Percentiles rank a stretch among this genome's conserved stretches.
These are phyloP conservation scores for Chrysina gloriosa DNA, from an alignment of 2,888 invertebrate species.

Conservation along the genomic window DNA sequence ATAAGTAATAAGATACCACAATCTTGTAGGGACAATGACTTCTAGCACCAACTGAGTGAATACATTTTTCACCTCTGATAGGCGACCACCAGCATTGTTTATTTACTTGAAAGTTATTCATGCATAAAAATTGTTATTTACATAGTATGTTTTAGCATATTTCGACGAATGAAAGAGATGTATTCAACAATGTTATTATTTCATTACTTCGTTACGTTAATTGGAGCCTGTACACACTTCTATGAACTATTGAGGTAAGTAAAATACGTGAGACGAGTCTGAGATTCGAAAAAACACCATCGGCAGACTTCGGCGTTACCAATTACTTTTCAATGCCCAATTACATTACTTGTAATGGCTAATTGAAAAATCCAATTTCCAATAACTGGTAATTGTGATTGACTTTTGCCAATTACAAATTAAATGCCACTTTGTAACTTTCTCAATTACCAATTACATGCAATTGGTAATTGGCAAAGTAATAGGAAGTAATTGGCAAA, in stretches of 20 bases:
- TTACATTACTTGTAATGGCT: not conserved
- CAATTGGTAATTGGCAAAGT: too few relatives aligned
- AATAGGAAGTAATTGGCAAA: too few relatives aligned
- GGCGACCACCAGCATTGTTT: not conserved
- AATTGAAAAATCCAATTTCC: not conserved
- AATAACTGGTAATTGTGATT: not conserved
- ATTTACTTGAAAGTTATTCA: not conserved
- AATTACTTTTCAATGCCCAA: not conserved
- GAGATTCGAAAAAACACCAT: not conserved
- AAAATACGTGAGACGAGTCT: not conserved
- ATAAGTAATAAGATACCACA: too few relatives aligned
- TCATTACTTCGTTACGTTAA: conserved; percentile 27
- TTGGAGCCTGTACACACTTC: conserved; percentile 5
- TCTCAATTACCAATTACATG: too few relatives aligned
- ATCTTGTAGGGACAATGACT: too few relatives aligned
- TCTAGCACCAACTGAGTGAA: too few relatives aligned
- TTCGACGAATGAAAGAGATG: conserved; percentile 12
- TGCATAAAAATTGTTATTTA: not conserved
- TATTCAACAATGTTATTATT: conserved; percentile 28
- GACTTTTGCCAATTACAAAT: not conserved
- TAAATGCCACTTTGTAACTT: not conserved
- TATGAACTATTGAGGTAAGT: conserved; percentile 9
- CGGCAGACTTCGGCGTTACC: not conserved
- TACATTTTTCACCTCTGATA: too few relatives aligned
- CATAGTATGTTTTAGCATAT: conserved; percentile 8